phyloP scores from a whole-genome alignment of 1,140 invertebrate species.

The Drosophila seguyi region DNA sequence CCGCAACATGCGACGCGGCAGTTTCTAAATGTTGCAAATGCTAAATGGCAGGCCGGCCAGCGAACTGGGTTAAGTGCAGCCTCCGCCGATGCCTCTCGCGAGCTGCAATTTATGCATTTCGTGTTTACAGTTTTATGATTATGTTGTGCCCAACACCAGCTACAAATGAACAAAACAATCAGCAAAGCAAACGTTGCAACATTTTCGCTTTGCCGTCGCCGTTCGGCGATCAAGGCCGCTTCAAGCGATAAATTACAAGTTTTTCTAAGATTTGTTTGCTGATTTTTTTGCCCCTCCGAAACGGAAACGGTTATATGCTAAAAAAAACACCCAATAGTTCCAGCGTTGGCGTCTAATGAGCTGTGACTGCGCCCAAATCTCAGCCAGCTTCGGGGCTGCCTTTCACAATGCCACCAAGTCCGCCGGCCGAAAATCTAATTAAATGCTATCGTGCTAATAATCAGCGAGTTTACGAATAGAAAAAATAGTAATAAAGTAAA shows the following conservation, averaged over 20 bases:
- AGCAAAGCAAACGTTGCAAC: conserved; percentile 77
- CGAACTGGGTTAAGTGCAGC: conserved; percentile 71
- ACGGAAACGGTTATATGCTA: conserved; percentile 67
- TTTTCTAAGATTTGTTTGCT: conserved; percentile 22
- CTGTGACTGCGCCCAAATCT: conserved; percentile 48
- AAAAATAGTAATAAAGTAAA: conserved; percentile 4
- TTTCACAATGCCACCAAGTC: conserved; percentile 58
- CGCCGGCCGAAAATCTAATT: conserved; percentile 65
- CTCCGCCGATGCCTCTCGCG: conserved; percentile 45
- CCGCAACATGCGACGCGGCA: conserved; percentile 56
- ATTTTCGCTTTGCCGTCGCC: conserved; percentile 38
- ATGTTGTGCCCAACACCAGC: conserved; percentile 55
- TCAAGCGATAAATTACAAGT: conserved; percentile 65
- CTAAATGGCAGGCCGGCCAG: conserved; percentile 34
- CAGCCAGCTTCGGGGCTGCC: conserved; percentile 20
- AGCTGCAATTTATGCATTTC: conserved; percentile 74
- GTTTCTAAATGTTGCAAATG: conserved; percentile 41
- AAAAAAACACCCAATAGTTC: conserved; percentile 29
- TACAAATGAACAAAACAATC: conserved; percentile 76
- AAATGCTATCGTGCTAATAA: conserved; percentile 78
- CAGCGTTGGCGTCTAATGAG: conserved; percentile 53
- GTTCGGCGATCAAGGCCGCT: conserved; percentile 64
- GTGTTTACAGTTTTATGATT: conserved; percentile 80
- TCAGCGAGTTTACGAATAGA: conserved; percentile 46
- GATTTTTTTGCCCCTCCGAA: conserved; percentile 25